Percentiles rank a stretch among this genome's conserved stretches.
phyloP scores from a whole-genome alignment of 92 coral and sea anemone genomes.

The Porites rus region DNA sequence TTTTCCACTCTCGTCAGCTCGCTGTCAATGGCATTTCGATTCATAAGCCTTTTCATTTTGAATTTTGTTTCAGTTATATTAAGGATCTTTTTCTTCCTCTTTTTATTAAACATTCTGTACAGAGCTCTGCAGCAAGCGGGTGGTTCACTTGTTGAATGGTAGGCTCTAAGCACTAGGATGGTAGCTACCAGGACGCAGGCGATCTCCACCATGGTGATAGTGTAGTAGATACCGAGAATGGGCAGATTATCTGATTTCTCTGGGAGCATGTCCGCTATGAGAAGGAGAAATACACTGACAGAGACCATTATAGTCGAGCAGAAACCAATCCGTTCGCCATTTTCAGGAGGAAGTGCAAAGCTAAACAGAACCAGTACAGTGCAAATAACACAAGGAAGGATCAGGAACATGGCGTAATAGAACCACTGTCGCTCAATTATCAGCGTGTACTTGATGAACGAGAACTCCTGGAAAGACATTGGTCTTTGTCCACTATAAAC shows the following conservation, averaged over 20 bases:
- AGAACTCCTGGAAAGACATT: neutral
- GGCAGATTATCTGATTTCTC: constrained; percentile 66
- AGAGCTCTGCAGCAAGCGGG: constrained; percentile 34
- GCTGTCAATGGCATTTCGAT: constrained; percentile 14
- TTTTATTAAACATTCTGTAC: constrained; percentile 8
- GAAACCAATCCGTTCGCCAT: constrained; percentile 77
- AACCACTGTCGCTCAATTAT: constrained; percentile 40
- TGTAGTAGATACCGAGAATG: constrained; percentile 62
- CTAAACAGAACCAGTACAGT: constrained; percentile 71
- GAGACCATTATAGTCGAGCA: constrained; percentile 70
- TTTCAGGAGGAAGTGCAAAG: constrained; percentile 81
- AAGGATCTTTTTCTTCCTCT: neutral
- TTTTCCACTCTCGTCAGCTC: neutral
- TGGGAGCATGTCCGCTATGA: constrained; percentile 65
- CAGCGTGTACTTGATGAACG: constrained; percentile 1
- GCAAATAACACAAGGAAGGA: constrained; percentile 71
- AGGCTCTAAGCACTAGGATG: constrained; percentile 50
- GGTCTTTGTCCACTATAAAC: neutral
- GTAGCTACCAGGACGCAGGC: constrained; percentile 59
- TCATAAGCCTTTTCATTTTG: constrained; percentile 1
- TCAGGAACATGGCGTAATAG: constrained; percentile 71
- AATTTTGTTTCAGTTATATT: neutral
- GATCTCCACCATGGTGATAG: constrained; percentile 58
- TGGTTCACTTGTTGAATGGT: constrained; percentile 32
- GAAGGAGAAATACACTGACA: constrained; percentile 69